phyloP scores from a whole-genome alignment of 2,888 invertebrate species.

The Eretmocerus hayati region DNA sequence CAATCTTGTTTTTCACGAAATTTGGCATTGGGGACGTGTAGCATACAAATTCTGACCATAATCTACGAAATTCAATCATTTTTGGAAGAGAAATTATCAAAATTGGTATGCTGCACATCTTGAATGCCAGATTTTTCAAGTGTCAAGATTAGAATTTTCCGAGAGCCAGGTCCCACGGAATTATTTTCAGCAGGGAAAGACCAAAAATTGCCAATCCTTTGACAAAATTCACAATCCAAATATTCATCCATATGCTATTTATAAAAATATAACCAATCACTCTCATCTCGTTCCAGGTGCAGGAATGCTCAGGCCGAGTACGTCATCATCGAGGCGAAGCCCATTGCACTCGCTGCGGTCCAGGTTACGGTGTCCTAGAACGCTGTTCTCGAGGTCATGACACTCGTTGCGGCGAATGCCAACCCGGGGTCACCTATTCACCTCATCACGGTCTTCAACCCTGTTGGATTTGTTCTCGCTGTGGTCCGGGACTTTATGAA shows the following conservation, averaged over 20 bases:
- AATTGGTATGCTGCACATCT: too few relatives aligned
- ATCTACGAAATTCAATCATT: too few relatives aligned
- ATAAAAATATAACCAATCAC: background rate
- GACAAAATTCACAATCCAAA: background rate
- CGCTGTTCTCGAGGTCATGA: conserved; percentile 38
- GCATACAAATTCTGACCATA: too few relatives aligned
- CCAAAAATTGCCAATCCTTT: background rate
- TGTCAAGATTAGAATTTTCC: too few relatives aligned
- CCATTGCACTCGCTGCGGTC: conserved; percentile 44
- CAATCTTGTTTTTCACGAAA: too few relatives aligned
- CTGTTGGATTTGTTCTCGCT: conserved; percentile 47
- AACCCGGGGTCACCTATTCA: conserved; percentile 42
- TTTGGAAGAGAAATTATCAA: too few relatives aligned
- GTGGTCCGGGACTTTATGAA: conserved; percentile 46
- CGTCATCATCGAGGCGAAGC: conserved; percentile 21
- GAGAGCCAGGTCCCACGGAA: too few relatives aligned
- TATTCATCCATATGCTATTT: background rate
- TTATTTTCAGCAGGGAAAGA: too few relatives aligned
- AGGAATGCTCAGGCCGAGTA: conserved; percentile 11
- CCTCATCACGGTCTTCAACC: conserved; percentile 45
- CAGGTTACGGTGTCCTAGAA: conserved; percentile 43
- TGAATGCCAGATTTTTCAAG: too few relatives aligned
- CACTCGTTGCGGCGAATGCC: conserved; percentile 43
- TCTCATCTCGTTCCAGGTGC: background rate
- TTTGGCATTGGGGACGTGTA: too few relatives aligned